A percentile compares a stretch with the other conserved stretches of the same genome.
Evolutionary conservation across 2,797 vertebrate genomes (phyloP).

Genomic region (Linurgus olivaceus): DNA sequence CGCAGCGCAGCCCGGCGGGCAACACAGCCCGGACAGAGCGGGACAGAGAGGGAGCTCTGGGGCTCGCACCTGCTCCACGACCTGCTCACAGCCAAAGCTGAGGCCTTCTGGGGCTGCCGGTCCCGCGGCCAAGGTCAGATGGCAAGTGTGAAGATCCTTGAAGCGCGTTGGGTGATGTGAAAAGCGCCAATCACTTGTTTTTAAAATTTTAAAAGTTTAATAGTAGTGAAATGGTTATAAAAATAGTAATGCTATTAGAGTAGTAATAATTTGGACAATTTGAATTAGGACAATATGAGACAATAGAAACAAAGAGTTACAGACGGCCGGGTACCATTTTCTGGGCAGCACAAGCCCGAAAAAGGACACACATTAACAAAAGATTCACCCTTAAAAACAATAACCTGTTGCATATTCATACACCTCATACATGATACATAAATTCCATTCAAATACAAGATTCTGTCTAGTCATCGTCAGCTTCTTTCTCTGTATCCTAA

Average conservation of each 20-base stretch:
- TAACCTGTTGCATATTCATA: too few relatives aligned
- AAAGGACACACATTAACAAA: too few relatives aligned
- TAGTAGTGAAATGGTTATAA: not conserved
- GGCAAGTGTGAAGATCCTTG: not conserved
- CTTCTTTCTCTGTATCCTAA: not conserved
- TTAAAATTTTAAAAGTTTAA: too few relatives aligned
- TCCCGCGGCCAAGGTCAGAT: not conserved
- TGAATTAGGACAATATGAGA: too few relatives aligned
- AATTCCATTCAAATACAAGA: not conserved
- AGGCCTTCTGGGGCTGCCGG: not conserved
- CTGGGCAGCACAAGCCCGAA: too few relatives aligned
- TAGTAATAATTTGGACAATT: not conserved
- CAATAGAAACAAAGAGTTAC: too few relatives aligned
- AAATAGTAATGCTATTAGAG: not conserved
- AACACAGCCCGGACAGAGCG: not conserved
- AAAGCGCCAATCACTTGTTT: too few relatives aligned
- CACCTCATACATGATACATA: too few relatives aligned
- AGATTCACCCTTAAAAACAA: too few relatives aligned
- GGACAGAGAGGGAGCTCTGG: not conserved
- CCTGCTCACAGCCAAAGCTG: not conserved
- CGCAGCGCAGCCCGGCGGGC: not conserved
- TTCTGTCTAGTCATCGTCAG: not conserved
- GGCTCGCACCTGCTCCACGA: not conserved
- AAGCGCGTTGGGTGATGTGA: accelerated
- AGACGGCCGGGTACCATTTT: too few relatives aligned